Base-by-base conservation (phyloP, 2,113 vertebrate genomes). In the Spilogale gracilis region DNA sequence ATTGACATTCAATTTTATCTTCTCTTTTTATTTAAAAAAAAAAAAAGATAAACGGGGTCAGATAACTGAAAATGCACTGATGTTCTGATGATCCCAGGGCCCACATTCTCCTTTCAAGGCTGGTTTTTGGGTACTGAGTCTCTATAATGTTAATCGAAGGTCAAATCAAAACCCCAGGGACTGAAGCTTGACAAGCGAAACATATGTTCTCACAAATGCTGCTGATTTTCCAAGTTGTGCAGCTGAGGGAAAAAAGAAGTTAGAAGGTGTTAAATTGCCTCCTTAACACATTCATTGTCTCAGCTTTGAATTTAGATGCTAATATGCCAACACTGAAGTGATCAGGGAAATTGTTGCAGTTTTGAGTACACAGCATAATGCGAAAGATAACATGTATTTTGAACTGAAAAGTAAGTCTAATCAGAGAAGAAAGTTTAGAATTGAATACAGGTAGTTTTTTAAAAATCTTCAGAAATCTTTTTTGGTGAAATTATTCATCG, bases 181-280 rank as follows among this genome's bases (percentile, higher is more conserved):
- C 52, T 0, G 12, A 84, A 95, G 14, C 27, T 94, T 93, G 58
- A 96, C 56, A 91, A 96, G 50, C 93, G 45, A 92, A 96, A 96
- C 87, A 96, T 81, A 97, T 81, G 92, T 97, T 96, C 89, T 17
- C 32, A 79, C 60, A 96, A 98, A 96, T 92, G 61, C 81, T 98
- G 45, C 50, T 97, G 78, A 92, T 98, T 94, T 92, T 93, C 60
- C 18, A 95, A 78, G 81, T 95, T 89, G 67, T 76, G 38, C 74
- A 90, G 25, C 73, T 94, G 80, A 87, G 43, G 30, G 61, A 21
- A 43, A 88, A 85, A 85, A 60, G 2, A 83, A 88, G 17, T 48
- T 85, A 23, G n/a, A 96, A 97, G 94, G 91, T 94, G 69, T 97
- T 95, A 93, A 96, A 84, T 86, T 96, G 50, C 67, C 87, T 94